Evolutionary conservation across 2,797 vertebrate genomes (phyloP).

Genomic region (Squalus acanthias): DNA sequence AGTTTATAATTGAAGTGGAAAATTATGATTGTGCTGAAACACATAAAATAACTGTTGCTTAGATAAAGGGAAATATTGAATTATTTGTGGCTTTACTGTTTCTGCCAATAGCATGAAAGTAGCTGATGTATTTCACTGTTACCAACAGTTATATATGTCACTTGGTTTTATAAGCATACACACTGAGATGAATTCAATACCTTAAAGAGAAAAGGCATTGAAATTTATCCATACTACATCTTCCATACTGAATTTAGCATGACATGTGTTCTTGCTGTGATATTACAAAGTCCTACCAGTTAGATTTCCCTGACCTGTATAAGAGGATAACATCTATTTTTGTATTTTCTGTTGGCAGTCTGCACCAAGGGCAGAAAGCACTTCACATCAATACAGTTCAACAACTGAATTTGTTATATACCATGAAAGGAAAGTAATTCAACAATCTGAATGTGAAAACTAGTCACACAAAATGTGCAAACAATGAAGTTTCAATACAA

Average conservation of each 20-base stretch:
- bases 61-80: not conserved
- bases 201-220: not conserved
- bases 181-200: not conserved
- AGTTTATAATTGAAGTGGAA: not conserved
- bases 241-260: not conserved
- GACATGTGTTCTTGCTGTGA: constrained; percentile 20
- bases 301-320: constrained; percentile 2
- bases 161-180: not conserved
- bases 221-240: not conserved
- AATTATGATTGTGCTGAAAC: constrained; percentile 1
- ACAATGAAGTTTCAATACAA: not conserved
- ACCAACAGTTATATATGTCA: not conserved
- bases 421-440: not conserved
- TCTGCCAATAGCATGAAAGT: constrained; percentile 15
- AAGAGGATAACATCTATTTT: constrained; percentile 16
- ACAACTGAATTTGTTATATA: not conserved
- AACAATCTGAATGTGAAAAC: not conserved
- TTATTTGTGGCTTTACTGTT: not conserved
- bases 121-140: not conserved
- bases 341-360: not conserved
- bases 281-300: constrained; percentile 24
- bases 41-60: not conserved
- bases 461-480: not conserved
- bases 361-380: not conserved
- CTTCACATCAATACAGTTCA: not conserved